Base-by-base conservation (phyloP, 2,888 invertebrate genomes). In the Caradrina kadenii region DNA sequence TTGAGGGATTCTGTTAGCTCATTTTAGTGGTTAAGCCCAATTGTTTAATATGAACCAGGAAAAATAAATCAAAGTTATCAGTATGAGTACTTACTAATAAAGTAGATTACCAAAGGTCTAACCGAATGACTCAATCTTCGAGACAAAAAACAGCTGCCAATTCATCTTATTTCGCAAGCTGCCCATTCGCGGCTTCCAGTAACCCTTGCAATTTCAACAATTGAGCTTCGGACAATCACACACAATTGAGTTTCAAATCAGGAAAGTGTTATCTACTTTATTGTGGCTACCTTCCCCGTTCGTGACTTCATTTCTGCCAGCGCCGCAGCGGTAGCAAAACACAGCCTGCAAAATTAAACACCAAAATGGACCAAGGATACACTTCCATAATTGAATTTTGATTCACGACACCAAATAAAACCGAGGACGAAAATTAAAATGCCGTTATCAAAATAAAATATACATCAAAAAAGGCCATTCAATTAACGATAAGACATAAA, bases 401-500 rank as follows among this genome's bases (percentile, higher is more conserved):
- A 75, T 76, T 79, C 76, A 75, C 68, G 75, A 69, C 19, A 66
- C 65, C 69, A 74, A 77, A 74, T 73, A 69, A 71, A 76, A 73
- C 48, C 6, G 63, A 73, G 54, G 65, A 70, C 62, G 45, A 72
- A 80, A 69, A 80, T 80, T 69, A 75, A 80, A 76, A 53, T 58
- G 19, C 68, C 68, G 66, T 74, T 79, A 79, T 58, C 48, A n/a
- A 50, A 60, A 76, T 82, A 77, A 80, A 81, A 78, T 70, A 72
- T 77, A 69, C 62, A 83, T 79, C 66, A 65, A 79, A 84, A 85
- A 86, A 76, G 76, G 80, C 79, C 80, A 85, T 90, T 90, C 86
- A 90, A 90, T 90, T 90, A 90, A 87, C 81, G 79, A 77, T 80
- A 69, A 63, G 68, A 86, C 87, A 89, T 90, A 89, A 90, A 90